phyloP scores from a whole-genome alignment of 2,113 vertebrate species.

The Ochotona princeps region DNA sequence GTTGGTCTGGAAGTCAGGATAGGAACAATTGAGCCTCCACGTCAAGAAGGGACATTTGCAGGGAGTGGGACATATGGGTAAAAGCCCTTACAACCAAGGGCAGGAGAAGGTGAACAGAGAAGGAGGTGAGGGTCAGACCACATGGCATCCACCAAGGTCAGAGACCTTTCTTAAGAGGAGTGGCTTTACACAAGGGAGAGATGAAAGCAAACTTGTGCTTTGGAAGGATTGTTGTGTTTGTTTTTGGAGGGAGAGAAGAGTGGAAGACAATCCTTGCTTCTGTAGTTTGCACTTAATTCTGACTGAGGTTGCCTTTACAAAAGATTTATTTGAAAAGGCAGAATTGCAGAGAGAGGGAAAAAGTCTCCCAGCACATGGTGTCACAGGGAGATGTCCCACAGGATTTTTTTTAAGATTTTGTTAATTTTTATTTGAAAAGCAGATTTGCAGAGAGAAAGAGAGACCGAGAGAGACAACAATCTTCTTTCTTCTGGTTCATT shows the following conservation, averaged over 20 bases:
- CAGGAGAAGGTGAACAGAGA: background rate
- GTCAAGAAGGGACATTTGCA: background rate
- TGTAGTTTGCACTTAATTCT: background rate
- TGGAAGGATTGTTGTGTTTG: background rate
- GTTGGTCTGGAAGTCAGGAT: background rate
- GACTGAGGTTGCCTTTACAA: background rate
- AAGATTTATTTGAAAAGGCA: too few species aligned
- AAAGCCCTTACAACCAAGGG: background rate
- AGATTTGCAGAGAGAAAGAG: too few species aligned
- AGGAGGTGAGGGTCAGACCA: background rate
- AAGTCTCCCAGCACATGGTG: too few species aligned
- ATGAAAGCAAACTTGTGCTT: background rate
- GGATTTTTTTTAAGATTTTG: background rate
- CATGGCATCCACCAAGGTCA: background rate
- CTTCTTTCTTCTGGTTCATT: too few species aligned
- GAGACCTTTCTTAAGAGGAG: background rate
- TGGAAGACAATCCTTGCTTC: background rate
- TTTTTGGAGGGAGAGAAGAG: background rate
- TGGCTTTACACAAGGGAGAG: background rate
- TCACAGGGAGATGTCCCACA: slow-evolving; percentile 16
- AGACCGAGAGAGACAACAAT: too few species aligned
- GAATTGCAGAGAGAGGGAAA: too few species aligned
- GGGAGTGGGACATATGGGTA: background rate
- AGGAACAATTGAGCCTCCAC: background rate
- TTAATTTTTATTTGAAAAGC: background rate